Base-by-base conservation (phyloP, 1,140 invertebrate genomes). In the Stratiolaelaps scimitus region DNA sequence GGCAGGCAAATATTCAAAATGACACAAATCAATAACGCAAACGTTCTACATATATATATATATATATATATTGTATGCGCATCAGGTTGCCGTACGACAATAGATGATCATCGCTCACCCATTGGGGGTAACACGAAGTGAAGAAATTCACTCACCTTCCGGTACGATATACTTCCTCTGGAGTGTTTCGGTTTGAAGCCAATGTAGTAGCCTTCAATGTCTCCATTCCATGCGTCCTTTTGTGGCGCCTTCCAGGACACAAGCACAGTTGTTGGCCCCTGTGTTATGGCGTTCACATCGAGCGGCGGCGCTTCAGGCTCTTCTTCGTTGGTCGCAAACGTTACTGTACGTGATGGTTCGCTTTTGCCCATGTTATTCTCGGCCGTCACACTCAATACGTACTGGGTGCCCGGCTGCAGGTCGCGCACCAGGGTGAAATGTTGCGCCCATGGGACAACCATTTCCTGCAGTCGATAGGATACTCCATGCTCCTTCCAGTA, bases 401-500 rank as follows among this genome's bases (percentile, higher is more conserved):
- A 60, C 17, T 60, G 53, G 20, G 53, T 60, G 1, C 53, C 53
- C 2, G 53, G 53, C 53, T 60, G 53, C 15, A 60, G 53, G 23
- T 60, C 53, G 15, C 53, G 53, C 15, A 60, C 53, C 10, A 66
- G n/a, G 13, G 65, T 65, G 47, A 56, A 23, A 7, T 53, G 53
- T 34, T 46, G 45, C 56, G 34, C 66, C 20, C 15, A 28, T 34
- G 45, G 28, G 20, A 67, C 29, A 17, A 23, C 43, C 19, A 67
- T 23, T 60, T 60, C 53, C 26, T 60, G 53, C 10, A 29, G 23
- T 26, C 53, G 19, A 48, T 29, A 43, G 15, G 26, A 29, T 34
- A 60, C 26, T 15, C 86, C 87, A 75, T 89, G 89, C 71, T 86
- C 87, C 67, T 86, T 84, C 78, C 92, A 92, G 76, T 90, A 91